These are phyloP conservation scores for Sebastes fasciatus DNA, from an alignment of 2,113 vertebrate species.

Conservation along the genomic window DNA sequence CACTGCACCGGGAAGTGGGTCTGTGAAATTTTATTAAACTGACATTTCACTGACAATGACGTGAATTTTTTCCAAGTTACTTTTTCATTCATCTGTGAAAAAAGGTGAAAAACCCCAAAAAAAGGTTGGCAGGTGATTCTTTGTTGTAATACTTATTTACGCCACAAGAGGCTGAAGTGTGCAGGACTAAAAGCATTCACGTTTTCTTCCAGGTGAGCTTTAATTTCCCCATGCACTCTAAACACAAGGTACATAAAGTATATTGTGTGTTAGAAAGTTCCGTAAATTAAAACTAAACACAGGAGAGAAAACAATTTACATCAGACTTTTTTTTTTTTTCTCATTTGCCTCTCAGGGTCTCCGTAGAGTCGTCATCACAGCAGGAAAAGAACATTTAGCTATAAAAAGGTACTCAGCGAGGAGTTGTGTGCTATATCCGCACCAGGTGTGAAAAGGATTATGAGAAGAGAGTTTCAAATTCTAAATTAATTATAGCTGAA, in stretches of 20 bases:
- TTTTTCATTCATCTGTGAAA: background rate
- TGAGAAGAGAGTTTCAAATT: background rate
- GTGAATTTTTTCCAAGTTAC: too few species aligned
- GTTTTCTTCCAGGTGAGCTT: too few species aligned
- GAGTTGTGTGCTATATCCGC: background rate
- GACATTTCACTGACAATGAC: background rate
- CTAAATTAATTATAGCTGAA: background rate
- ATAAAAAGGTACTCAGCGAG: background rate
- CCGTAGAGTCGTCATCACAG: background rate
- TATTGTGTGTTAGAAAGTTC: too few species aligned
- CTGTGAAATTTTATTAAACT: background rate
- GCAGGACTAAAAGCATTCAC: too few species aligned
- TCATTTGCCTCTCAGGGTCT: too few species aligned
- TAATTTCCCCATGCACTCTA: too few species aligned
- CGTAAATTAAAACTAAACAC: background rate
- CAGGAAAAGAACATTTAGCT: background rate
- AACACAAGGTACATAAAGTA: too few species aligned
- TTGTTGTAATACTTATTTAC: too few species aligned
- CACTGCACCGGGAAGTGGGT: conserved; percentile 4
- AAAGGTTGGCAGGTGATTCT: background rate
- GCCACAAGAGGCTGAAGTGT: too few species aligned
- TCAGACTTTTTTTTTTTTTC: background rate
- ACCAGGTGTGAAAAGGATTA: background rate
- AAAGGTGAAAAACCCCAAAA: background rate
- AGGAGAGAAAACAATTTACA: background rate